phyloP scores from a whole-genome alignment of 1,140 invertebrate genomes.

The Hestina assimilis region DNA sequence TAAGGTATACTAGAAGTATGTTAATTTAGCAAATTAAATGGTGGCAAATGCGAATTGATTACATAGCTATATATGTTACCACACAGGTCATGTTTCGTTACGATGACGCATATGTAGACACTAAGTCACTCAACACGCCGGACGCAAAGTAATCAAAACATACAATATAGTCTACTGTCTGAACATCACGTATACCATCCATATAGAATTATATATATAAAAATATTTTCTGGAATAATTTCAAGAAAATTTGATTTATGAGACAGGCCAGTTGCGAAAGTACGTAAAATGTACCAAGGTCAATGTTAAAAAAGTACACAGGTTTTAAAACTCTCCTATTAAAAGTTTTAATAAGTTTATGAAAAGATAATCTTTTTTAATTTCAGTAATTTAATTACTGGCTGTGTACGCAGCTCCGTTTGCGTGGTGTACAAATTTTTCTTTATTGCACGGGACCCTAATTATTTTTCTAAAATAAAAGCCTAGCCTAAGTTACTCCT shows the following conservation, averaged over 20 bases:
- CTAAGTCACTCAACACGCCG: slow-evolving; percentile 37
- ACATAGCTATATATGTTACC: slow-evolving; percentile 26
- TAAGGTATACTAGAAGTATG: not conserved
- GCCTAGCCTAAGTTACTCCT: too few relatives aligned
- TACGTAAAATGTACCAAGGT: not conserved
- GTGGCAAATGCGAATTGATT: slow-evolving; percentile 16
- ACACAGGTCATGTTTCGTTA: slow-evolving; percentile 31
- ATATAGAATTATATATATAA: too few relatives aligned
- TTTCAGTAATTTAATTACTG: too few relatives aligned
- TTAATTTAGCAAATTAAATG: not conserved
- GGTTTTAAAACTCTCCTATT: too few relatives aligned
- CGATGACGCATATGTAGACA: slow-evolving; percentile 28
- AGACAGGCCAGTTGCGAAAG: not conserved
- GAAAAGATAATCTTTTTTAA: too few relatives aligned
- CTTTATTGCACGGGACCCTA: too few relatives aligned
- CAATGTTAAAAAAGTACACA: too few relatives aligned
- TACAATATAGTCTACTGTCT: slow-evolving; percentile 17
- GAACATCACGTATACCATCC: slow-evolving; percentile 34
- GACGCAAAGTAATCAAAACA: slow-evolving; percentile 43
- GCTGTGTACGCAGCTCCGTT: too few relatives aligned
- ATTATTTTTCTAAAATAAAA: too few relatives aligned
- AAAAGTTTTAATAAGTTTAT: too few relatives aligned
- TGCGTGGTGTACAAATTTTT: too few relatives aligned
- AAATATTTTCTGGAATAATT: not conserved
- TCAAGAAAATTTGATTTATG: not conserved